phyloP scores from a whole-genome alignment of 2,797 vertebrate species.

The Aphelocoma californica region DNA sequence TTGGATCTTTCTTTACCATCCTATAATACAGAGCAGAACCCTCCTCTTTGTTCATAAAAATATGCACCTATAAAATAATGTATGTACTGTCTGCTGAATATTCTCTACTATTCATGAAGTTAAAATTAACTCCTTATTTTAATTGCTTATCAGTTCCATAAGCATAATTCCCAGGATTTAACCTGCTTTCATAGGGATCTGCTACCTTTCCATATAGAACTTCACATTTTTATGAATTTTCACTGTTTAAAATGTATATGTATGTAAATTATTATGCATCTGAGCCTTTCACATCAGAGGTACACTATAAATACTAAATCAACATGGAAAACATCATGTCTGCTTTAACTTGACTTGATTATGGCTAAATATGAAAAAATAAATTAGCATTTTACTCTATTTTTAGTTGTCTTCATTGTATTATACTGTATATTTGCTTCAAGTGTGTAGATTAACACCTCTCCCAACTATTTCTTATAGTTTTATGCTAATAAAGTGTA shows the following conservation, averaged over 20 bases:
- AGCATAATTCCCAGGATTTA: slow-evolving; percentile 73
- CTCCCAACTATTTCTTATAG: slow-evolving; percentile 44
- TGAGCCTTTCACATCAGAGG: slow-evolving; percentile 72
- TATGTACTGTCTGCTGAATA: slow-evolving; percentile 56
- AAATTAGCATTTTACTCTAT: slow-evolving; percentile 78
- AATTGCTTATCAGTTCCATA: slow-evolving; percentile 73
- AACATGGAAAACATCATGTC: slow-evolving; percentile 72
- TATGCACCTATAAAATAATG: slow-evolving; percentile 42
- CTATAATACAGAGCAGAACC: not conserved
- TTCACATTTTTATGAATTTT: slow-evolving; percentile 73
- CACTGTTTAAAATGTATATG: slow-evolving; percentile 82
- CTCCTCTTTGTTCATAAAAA: slow-evolving; percentile 29
- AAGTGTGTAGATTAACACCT: slow-evolving; percentile 54
- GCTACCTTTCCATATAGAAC: slow-evolving; percentile 65
- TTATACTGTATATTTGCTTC: slow-evolving; percentile 67
- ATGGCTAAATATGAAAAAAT: slow-evolving; percentile 78
- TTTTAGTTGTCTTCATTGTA: slow-evolving; percentile 77
- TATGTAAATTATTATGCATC: slow-evolving; percentile 81
- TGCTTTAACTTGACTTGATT: slow-evolving; percentile 77
- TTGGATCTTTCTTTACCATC: not conserved
- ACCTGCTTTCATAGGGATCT: slow-evolving; percentile 63
- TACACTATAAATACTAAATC: slow-evolving; percentile 77
- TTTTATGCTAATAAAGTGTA: slow-evolving; percentile 29
- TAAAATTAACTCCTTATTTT: slow-evolving; percentile 72
- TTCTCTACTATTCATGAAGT: slow-evolving; percentile 65